Evolutionary conservation across 1,140 invertebrate species (phyloP).

Genomic region (Pogonognathellus flavescens): DNA sequence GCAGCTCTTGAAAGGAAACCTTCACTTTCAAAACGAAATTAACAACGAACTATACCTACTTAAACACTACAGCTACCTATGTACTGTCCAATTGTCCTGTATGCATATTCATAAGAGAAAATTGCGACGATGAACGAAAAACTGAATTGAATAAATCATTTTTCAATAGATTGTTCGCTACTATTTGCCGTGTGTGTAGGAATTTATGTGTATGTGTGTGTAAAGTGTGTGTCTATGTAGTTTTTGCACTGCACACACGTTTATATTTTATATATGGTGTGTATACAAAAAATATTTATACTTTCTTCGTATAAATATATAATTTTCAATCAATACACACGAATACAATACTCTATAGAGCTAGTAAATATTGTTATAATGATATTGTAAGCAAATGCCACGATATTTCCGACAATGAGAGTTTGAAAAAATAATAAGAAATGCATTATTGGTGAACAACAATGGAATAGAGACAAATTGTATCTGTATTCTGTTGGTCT

Average conservation of each 20-base stretch:
- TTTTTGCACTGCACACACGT: too few species aligned
- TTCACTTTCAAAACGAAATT: not conserved
- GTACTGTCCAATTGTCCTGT: not conserved
- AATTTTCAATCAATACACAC: too few species aligned
- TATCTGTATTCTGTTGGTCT: not conserved
- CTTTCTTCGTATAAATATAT: too few species aligned
- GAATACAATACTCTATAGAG: too few species aligned
- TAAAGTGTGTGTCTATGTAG: too few species aligned
- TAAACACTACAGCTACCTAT: not conserved
- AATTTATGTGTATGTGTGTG: not conserved
- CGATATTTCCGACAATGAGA: not conserved
- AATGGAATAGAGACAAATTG: slow-evolving; percentile 6
- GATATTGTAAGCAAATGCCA: not conserved
- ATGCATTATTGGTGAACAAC: not conserved
- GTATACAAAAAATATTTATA: too few species aligned
- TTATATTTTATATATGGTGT: too few species aligned
- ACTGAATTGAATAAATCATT: slow-evolving; percentile 6
- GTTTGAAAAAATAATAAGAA: not conserved
- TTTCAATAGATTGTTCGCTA: not conserved
- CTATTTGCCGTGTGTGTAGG: not conserved
- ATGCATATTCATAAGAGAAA: slow-evolving; percentile 25
- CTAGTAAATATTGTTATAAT: not conserved
- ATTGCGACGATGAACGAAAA: not conserved
- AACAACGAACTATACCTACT: not conserved
- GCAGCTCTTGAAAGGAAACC: not conserved